Percentiles rank a stretch among this genome's conserved stretches.
Evolutionary conservation across 2,888 invertebrate genomes (phyloP).

Genomic region (Fragum fragum): DNA sequence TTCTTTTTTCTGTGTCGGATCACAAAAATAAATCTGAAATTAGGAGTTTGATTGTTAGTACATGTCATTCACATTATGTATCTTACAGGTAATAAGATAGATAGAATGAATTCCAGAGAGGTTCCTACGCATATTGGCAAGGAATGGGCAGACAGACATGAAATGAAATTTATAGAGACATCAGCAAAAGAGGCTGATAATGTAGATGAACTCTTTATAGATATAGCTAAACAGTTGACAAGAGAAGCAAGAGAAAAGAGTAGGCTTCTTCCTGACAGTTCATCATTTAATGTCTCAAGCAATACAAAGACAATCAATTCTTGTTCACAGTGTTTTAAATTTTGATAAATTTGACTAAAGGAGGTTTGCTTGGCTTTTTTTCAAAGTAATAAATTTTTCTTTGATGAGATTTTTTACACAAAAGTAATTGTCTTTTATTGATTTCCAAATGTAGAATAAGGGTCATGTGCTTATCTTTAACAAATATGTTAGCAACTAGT

Average conservation of each 20-base stretch:
- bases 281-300: conserved; percentile 52
- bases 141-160: conserved; percentile 97
- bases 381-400: too few relatives aligned
- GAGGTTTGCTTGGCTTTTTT: too few relatives aligned
- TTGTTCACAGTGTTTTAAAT: conserved; percentile 72
- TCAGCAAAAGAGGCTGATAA: conserved; percentile 99
- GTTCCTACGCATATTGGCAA: conserved; percentile 97
- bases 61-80: too few relatives aligned
- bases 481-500: too few relatives aligned
- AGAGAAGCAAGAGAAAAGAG: conserved; percentile 79
- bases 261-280: conserved; percentile 65
- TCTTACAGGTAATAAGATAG: conserved; percentile 96
- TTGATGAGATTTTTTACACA: too few relatives aligned
- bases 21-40: too few relatives aligned
- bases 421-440: too few relatives aligned
- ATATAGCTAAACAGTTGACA: conserved; percentile 94
- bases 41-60: too few relatives aligned
- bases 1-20: too few relatives aligned
- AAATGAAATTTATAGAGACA: conserved; percentile 98
- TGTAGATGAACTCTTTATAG: conserved; percentile 98
- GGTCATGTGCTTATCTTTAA: too few relatives aligned
- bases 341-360: too few relatives aligned
- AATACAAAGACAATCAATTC: conserved; percentile 68
- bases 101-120: conserved; percentile 96
- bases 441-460: too few relatives aligned